phyloP scores from a whole-genome alignment of 1,140 invertebrate genomes.

The Drosophila pachea region DNA sequence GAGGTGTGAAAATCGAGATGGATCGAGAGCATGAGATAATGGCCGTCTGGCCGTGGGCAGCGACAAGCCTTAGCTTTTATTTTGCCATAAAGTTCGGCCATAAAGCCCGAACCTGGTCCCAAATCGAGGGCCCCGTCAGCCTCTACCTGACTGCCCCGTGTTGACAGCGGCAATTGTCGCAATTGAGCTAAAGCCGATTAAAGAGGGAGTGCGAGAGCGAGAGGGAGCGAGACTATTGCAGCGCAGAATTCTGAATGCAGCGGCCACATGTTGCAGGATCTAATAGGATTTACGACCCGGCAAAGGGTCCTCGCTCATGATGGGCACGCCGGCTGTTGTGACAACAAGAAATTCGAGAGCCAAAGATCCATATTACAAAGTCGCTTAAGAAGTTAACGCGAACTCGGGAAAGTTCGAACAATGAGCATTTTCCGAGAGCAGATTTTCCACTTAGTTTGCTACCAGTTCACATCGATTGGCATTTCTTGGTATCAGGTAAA shows the following conservation, averaged over 20 bases:
- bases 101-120: background rate
- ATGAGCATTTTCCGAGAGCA: background rate
- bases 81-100: conserved; percentile 8
- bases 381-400: conserved; percentile 47
- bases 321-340: conserved; percentile 50
- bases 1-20: conserved; percentile 37
- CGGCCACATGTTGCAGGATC: conserved; percentile 63
- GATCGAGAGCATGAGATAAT: conserved; percentile 1
- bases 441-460: conserved; percentile 20
- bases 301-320: conserved; percentile 38
- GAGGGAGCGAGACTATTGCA: background rate
- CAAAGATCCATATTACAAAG: conserved; percentile 34
- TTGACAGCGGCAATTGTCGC: conserved; percentile 55
- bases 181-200: conserved; percentile 64
- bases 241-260: conserved; percentile 23
- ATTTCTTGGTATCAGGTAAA: conserved; percentile 31
- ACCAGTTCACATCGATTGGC: conserved; percentile 15
- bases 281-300: conserved; percentile 70
- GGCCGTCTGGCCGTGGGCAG: background rate
- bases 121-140: background rate
- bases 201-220: background rate
- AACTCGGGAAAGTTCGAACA: conserved; percentile 19
- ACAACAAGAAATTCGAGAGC: conserved; percentile 65
- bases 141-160: conserved; percentile 27
- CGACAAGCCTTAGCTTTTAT: conserved; percentile 38